A percentile compares a stretch with the other conserved stretches of the same genome.
These are phyloP conservation scores for Enteromius argenteus DNA, from an alignment of 2,797 vertebrate genomes.

Conservation along the genomic window DNA sequence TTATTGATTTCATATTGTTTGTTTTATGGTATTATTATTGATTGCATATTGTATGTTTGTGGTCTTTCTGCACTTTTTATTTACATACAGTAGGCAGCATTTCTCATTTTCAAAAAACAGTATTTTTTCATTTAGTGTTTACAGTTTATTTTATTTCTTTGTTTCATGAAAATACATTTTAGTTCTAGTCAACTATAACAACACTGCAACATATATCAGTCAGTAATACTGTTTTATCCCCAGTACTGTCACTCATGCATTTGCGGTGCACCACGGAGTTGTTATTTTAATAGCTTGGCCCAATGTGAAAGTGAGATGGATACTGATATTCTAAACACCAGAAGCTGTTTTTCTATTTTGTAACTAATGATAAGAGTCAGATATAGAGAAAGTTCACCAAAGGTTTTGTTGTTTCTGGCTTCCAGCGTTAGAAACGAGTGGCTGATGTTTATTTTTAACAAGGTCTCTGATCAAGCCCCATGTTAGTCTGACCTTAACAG, in stretches of 20 bases:
- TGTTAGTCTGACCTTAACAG: constrained; percentile 23
- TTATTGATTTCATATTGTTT: too few relatives aligned
- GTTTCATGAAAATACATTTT: neutral
- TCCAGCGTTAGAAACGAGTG: constrained; percentile 15
- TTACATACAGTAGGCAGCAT: neutral
- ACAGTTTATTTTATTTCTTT: neutral
- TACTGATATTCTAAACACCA: constrained; percentile 6
- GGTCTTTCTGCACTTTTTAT: neutral
- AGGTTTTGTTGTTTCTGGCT: constrained; percentile 17
- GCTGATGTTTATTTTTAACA: constrained; percentile 35
- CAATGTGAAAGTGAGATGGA: neutral
- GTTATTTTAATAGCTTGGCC: neutral
- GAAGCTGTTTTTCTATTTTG: constrained; percentile 19
- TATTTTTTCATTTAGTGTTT: neutral
- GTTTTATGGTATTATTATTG: too few relatives aligned
- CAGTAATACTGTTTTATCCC: neutral
- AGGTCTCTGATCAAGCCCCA: neutral
- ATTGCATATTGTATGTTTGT: too few relatives aligned
- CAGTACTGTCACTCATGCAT: neutral
- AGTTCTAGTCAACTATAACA: neutral
- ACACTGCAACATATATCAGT: neutral
- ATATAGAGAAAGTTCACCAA: constrained; percentile 31
- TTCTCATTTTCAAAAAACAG: neutral
- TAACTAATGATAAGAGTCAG: constrained; percentile 23
- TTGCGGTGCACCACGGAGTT: constrained; percentile 5